Conservation (phyloP, 2,113 vertebrate genomes). For the Grammomys surdaster region DNA sequence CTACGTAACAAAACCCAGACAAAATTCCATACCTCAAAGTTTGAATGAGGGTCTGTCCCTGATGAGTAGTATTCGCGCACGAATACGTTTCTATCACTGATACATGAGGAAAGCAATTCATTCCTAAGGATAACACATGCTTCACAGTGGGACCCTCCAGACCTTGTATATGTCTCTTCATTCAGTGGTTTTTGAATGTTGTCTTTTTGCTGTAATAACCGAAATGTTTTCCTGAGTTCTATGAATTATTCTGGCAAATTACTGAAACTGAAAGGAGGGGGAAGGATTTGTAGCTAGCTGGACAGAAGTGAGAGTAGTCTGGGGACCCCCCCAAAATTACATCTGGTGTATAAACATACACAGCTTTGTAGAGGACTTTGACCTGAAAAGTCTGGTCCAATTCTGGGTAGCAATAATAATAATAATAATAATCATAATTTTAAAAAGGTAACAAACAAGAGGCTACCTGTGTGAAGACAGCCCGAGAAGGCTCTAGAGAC, state of each 20-base stretch:
- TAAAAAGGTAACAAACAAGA: not conserved
- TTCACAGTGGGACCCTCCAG: not conserved
- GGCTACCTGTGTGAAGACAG: not conserved
- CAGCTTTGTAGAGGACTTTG: not conserved
- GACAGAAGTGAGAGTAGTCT: not conserved
- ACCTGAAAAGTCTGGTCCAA: not conserved
- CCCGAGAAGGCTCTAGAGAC: not conserved
- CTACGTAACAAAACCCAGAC: not conserved
- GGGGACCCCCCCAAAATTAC: not conserved
- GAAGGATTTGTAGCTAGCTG: not conserved
- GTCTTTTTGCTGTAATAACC: not conserved
- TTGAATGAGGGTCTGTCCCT: not conserved
- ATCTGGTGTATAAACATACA: not conserved
- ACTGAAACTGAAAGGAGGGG: not conserved
- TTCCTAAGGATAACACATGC: not conserved
- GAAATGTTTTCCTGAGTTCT: not conserved
- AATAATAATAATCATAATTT: not conserved
- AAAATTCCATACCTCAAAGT: not conserved
- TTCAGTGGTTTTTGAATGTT: conserved; percentile 18
- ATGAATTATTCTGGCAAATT: conserved; percentile 21
- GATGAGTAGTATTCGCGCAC: not conserved
- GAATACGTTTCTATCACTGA: too few relatives aligned
- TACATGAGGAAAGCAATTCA: not conserved
- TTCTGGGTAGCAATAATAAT: not conserved
- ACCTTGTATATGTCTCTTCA: not conserved